Base-by-base conservation (phyloP, 2,888 invertebrate species). In the Campoletis raptor region DNA sequence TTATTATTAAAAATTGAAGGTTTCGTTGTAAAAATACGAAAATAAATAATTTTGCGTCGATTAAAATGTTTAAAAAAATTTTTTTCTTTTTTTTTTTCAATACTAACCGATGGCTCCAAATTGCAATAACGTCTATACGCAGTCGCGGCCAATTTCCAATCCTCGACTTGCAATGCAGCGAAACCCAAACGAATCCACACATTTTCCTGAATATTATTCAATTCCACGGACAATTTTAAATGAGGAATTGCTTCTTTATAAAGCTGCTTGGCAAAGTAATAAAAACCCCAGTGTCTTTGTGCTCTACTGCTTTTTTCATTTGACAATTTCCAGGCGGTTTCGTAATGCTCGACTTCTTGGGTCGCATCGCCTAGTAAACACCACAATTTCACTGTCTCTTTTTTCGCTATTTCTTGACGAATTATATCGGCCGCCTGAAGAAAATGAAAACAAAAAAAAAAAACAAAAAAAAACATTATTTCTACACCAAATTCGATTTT, bases 271-370 rank as follows among this genome's bases (percentile, higher is more conserved):
- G 95, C 95, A 91, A 97, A 98, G 89, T 97, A 96, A 93, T 96
- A 97, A 92, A 96, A 96, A 12, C 98, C 99, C 97, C 99, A 97
- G 91, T 98, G 98, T 37, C 98, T 95, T 93, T 98, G 98, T 0
- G 98, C 98, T 79, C 98, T 95, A 74, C 98, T 97, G 94, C 98
- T 98, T 78, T 96, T 96, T 82, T 96, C 95, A 9, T 96, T 96
- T 0, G 99, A 99, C 88, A 99, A 95, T 90, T 97, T 96, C 98
- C 99, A 99, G 0, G 99, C 99, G 91, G 97, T 97, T 91, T 97
- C 96, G 93, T 98, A 99, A 92, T 96, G 97, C 21, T 95, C 95
- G 0, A 96, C 95, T 90, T 99, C 97, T 91, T 98, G 97, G 85
- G 96, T 96, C 1, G 97, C 97, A 94, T 99, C 98, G 5, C 99